Evolutionary conservation across 2,888 invertebrate genomes (phyloP).

Genomic region (Callosobruchus maculatus): DNA sequence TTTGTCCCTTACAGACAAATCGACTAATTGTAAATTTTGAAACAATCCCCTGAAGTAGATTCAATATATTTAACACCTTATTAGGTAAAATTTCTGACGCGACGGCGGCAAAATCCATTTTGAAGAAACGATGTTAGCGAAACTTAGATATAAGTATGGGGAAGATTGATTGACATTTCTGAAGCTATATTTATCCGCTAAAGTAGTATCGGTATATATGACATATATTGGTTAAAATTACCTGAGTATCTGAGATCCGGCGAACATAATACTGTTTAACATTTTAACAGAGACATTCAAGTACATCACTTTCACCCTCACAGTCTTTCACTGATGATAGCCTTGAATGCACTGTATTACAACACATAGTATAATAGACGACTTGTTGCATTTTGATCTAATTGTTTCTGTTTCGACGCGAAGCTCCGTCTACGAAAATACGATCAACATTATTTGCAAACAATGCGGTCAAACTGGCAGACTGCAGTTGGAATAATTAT

Average conservation of each 20-base stretch:
- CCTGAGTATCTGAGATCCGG: neutral
- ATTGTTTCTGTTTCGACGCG: neutral
- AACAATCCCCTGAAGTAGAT: no score
- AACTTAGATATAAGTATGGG: no score
- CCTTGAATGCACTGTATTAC: neutral
- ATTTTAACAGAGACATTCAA: neutral
- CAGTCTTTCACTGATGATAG: neutral
- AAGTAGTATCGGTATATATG: no score
- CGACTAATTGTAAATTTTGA: no score
- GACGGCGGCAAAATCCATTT: no score
- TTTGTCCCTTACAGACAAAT: no score
- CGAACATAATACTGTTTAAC: neutral
- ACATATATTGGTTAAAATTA: neutral
- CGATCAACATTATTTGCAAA: neutral
- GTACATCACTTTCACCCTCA: neutral
- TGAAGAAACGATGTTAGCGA: no score
- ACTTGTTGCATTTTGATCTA: neutral
- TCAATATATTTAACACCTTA: no score
- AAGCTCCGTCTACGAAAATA: neutral
- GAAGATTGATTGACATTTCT: no score
- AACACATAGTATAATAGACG: neutral
- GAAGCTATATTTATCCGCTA: no score
- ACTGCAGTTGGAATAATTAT: neutral
- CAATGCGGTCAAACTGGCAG: neutral
- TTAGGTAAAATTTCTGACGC: no score